phyloP scores from a whole-genome alignment of 2,797 vertebrate species.

The Neosilurus mollespiculum region DNA sequence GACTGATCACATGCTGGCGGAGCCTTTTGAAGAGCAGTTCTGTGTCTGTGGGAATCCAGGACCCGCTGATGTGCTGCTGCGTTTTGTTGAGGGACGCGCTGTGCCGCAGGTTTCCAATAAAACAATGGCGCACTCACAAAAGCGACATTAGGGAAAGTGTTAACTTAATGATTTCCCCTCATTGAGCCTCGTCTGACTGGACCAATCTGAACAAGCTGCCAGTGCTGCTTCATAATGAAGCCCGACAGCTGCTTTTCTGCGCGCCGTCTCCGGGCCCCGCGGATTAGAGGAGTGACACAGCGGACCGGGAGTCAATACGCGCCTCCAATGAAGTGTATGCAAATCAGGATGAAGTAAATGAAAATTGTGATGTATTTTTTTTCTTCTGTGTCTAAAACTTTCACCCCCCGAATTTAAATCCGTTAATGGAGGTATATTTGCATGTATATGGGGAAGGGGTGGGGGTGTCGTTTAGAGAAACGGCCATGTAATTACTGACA shows the following conservation, averaged over 20 bases:
- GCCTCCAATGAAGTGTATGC: conserved; percentile 81
- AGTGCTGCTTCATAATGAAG: conserved; percentile 77
- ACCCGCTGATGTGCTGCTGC: conserved; percentile 58
- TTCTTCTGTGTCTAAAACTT: conserved; percentile 61
- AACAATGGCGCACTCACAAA: conserved; percentile 82
- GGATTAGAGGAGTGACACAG: conserved; percentile 84
- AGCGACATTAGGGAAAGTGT: conserved; percentile 89
- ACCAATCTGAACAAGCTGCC: conserved; percentile 85
- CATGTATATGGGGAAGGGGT: conserved; percentile 69
- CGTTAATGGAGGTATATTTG: conserved; percentile 75
- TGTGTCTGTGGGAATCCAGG: conserved; percentile 70
- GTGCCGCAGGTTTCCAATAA: conserved; percentile 74
- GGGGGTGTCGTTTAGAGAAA: conserved; percentile 67
- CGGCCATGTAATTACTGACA: conserved; percentile 92
- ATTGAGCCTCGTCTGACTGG: conserved; percentile 84
- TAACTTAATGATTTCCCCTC: conserved; percentile 92
- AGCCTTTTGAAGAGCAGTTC: conserved; percentile 44
- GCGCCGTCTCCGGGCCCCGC: conserved; percentile 79
- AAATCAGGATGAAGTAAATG: conserved; percentile 75
- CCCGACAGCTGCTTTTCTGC: conserved; percentile 84
- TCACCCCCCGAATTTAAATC: conserved; percentile 68
- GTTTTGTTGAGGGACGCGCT: conserved; percentile 79
- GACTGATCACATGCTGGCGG: background rate
- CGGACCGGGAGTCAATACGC: conserved; percentile 78
- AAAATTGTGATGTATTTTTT: conserved; percentile 71